Percentiles rank a stretch among this genome's conserved stretches.
phyloP scores from a whole-genome alignment of 2,888 invertebrate genomes.

The Pseudoips prasinana region DNA sequence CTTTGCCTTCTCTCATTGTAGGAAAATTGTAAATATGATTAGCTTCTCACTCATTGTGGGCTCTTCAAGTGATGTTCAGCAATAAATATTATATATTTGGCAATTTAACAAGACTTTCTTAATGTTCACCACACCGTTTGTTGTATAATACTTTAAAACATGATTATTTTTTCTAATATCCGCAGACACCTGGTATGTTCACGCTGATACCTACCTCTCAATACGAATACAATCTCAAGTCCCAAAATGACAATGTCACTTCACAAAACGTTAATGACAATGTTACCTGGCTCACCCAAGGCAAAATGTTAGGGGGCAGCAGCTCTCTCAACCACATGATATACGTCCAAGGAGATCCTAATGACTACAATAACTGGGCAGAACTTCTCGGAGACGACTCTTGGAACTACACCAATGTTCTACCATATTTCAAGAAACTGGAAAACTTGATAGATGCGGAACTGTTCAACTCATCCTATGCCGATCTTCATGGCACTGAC shows the following conservation, averaged over 20 bases:
- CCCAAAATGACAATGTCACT: background rate
- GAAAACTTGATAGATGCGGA: slow-evolving; percentile 36
- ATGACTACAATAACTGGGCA: slow-evolving; percentile 35
- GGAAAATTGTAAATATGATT: too few species aligned
- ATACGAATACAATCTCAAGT: slow-evolving; percentile 1
- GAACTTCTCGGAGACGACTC: slow-evolving; percentile 24
- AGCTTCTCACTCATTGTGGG: too few species aligned
- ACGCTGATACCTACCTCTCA: background rate
- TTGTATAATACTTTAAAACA: too few species aligned
- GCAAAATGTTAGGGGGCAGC: slow-evolving; percentile 11
- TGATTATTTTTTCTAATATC: too few species aligned
- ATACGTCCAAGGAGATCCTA: background rate
- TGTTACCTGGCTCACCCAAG: background rate
- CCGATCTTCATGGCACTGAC: slow-evolving; percentile 12
- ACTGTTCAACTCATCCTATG: slow-evolving; percentile 12
- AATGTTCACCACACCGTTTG: too few species aligned
- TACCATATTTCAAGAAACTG: slow-evolving; percentile 40
- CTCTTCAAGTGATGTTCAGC: too few species aligned
- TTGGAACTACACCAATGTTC: slow-evolving; percentile 37
- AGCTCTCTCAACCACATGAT: slow-evolving; percentile 5
- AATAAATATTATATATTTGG: too few species aligned
- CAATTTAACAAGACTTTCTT: too few species aligned
- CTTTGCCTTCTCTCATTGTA: too few species aligned
- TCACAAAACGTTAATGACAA: background rate
- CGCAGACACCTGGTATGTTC: slow-evolving; percentile 1